Base-by-base conservation (phyloP, 2,113 vertebrate species). In the Notothenia rossii region DNA sequence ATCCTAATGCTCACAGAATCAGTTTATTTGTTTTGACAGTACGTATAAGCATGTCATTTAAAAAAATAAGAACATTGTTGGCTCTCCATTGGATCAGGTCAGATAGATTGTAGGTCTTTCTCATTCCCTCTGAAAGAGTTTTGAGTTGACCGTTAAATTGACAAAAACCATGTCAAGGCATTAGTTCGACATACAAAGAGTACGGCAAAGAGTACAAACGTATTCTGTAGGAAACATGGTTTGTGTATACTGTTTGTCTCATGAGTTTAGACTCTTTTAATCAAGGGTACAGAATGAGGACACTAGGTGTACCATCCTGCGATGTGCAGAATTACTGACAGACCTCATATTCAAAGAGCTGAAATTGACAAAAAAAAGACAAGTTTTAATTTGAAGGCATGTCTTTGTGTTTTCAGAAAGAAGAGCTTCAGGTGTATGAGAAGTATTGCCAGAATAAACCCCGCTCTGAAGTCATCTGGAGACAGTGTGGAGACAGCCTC, bases 371-470 rank as follows among this genome's bases (percentile, higher is more conserved):
- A 60, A 22, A 46, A 49, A 45, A 0, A 4, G 29, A 3, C 3
- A n/a, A 11, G 7, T 62, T 58, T 10, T 29, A 18, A 76, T 66
- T 43, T 43, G 3, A 59, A 3, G 1, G 25, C 20, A 5, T 72
- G 55, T 71, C 20, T 70, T 87, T 91, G 69, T 89, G 68, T 68
- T 92, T 4, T 18, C 91, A 99, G 98, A 99, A 98, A 92, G 97
- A 98, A 90, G 97, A 98, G 78, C 95, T 99, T 67, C 97, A 98
- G 90, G 96, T 98, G 87, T 99, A 99, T 91, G 96, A 98, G 91
- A 97, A 97, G 84, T 99, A 99, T 87, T 98, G 98, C 90, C 96
- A 98, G 91, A 99, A 99, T 84, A 98, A 98, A 71, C 98, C 97
- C 1, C 95, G 96, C 51, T 98, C 98, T n/a, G 96, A 96, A 89